Percentiles rank a stretch among this genome's conserved stretches.
These are phyloP conservation scores for Heliconius ismenius DNA, from an alignment of 2,888 invertebrate species.

Conservation along the genomic window DNA sequence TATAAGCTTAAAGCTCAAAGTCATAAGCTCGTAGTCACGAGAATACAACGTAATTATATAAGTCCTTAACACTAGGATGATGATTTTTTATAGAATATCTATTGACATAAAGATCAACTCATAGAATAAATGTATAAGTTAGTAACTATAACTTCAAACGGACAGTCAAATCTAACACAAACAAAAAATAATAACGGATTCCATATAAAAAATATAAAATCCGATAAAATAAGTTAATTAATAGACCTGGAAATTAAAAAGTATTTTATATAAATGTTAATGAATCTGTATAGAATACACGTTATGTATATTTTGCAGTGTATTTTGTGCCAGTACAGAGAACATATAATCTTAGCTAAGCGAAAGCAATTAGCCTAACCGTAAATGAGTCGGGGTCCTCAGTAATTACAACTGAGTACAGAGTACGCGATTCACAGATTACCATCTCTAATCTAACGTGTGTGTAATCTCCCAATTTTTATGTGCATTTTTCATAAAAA, in stretches of 20 bases:
- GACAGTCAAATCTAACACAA: not conserved
- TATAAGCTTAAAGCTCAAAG: not conserved
- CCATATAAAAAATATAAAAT: too few relatives aligned
- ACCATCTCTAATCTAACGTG: constrained; percentile 23
- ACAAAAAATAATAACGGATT: not conserved
- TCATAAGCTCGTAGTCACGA: not conserved
- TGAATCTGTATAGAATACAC: not conserved
- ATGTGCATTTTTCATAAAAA: not conserved
- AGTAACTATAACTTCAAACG: not conserved
- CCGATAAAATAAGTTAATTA: not conserved
- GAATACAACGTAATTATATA: not conserved
- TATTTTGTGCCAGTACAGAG: constrained; percentile 11
- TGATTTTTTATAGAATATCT: not conserved
- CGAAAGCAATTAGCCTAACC: constrained; percentile 38
- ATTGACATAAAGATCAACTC: not conserved
- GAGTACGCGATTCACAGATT: constrained; percentile 33
- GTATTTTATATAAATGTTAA: not conserved
- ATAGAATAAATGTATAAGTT: not conserved
- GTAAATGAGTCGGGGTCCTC: constrained; percentile 36
- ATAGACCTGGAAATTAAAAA: not conserved
- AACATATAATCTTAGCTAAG: constrained; percentile 36
- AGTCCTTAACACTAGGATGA: not conserved
- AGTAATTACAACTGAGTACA: constrained; percentile 34
- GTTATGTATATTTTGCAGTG: constrained; percentile 3
- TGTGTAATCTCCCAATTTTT: not conserved